Evolutionary conservation across 2,113 vertebrate genomes (phyloP), one percentile per base, ranked within the genome.

Genomic region (Mustela nigripes): DNA sequence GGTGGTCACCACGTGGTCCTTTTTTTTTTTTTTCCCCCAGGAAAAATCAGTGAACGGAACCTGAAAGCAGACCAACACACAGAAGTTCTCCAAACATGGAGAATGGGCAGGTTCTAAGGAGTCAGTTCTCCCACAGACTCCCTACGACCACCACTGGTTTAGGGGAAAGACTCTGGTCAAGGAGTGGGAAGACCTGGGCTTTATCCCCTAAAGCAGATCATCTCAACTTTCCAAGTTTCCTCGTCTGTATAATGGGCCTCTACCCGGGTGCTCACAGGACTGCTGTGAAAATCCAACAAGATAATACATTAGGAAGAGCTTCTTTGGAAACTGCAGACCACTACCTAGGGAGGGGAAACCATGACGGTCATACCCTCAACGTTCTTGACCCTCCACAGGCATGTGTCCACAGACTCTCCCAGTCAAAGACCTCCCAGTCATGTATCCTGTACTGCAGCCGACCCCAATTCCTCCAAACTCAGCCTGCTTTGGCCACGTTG

Each of bases 21-120:
- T 82, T 74, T 10, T 45, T 74, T 12, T 45, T 48, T 48, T 11
- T 48, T 11, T 3, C 11, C 71, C 11, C 71, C 10, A 79, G 71
- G n/a, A 45, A 58, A 74, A 22, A 5, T 9, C 65, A 58, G 26
- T 6, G 28, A 62, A 63, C 24, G 62, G 73, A 95, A 83, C 21
- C n/a, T 12, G 3, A 96, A 92, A 50, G 39, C n/a, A 65, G 87
- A 79, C 7, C 58, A 86, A 33, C 16, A 16, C 48, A 60, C 26
- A n/a, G 16, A 63, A 80, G 39, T 24, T 6, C 8, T 67, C 48
- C 45, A 48, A 7, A 62, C n/a, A 14, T 11, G 39, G 3, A 21
- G 28, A 1, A 0, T 0, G 0, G 4, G 24, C 31, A 21, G 8
- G 48, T 28, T 11, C 24, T 11, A 3, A 26, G 39, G 11, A 22